Percentiles rank a stretch among this genome's conserved stretches.
Evolutionary conservation across 2,888 invertebrate genomes (phyloP).

Genomic region (Agonopterix heracliana): DNA sequence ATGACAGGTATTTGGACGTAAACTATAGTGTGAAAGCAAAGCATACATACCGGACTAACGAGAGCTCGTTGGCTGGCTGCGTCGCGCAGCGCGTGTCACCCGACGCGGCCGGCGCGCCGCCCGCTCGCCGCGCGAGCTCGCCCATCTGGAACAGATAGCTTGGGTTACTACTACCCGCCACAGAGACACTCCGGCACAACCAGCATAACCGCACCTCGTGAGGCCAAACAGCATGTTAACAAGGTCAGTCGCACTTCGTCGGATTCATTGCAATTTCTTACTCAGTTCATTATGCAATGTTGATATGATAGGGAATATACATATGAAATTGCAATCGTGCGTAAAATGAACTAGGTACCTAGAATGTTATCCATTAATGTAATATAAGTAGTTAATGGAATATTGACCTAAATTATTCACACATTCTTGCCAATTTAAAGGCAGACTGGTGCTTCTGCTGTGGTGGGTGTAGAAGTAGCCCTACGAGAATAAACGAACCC

Average conservation of each 20-base stretch:
- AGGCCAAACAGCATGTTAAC: constrained; percentile 12
- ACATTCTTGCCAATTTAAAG: too few species aligned
- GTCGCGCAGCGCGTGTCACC: constrained; percentile 55
- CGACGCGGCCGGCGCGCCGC: constrained; percentile 57
- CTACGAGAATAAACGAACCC: too few species aligned
- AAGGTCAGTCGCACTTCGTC: constrained; percentile 10
- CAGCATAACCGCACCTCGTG: constrained; percentile 18
- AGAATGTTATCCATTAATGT: too few species aligned
- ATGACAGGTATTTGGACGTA: too few species aligned
- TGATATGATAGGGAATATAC: too few species aligned
- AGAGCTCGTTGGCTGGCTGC: constrained; percentile 40
- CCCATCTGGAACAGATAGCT: constrained; percentile 65
- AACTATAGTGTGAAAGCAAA: not conserved
- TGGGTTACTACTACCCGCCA: constrained; percentile 31
- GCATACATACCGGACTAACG: constrained; percentile 52
- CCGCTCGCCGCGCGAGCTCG: constrained; percentile 55
- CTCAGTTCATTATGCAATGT: too few species aligned
- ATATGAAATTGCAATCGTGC: too few species aligned
- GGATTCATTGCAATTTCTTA: not conserved
- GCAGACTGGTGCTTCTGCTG: too few species aligned
- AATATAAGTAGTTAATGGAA: too few species aligned
- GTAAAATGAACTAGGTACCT: too few species aligned
- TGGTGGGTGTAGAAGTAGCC: too few species aligned
- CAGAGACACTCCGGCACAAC: not conserved
- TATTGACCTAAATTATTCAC: too few species aligned